Evolutionary conservation across 2,113 vertebrate genomes (phyloP).

Genomic region (Caretta caretta): DNA sequence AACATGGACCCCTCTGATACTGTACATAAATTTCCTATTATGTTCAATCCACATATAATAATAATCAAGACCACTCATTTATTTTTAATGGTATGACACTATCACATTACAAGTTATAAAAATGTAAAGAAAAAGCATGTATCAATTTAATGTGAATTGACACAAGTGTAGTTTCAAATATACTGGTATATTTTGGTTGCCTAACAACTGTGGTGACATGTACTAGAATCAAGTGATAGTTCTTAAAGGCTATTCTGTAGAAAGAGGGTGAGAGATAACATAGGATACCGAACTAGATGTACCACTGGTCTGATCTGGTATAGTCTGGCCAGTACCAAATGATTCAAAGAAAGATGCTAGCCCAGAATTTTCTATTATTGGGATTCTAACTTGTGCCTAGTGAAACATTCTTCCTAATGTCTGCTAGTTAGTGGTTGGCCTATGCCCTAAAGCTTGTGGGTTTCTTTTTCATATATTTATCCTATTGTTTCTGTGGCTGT

Average conservation of each 20-base stretch:
- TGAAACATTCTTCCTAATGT: not conserved
- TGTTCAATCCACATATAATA: conserved; percentile 5
- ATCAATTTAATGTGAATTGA: not conserved
- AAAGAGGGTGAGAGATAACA: not conserved
- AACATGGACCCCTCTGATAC: not conserved
- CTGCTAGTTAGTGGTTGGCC: not conserved
- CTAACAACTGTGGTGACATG: not conserved
- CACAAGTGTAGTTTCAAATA: not conserved
- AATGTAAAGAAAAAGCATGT: not conserved
- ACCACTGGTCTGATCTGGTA: not conserved
- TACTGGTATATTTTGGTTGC: not conserved
- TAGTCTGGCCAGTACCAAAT: not conserved
- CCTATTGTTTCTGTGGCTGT: not conserved
- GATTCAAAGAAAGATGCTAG: not conserved
- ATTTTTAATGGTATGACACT: not conserved
- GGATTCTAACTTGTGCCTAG: not conserved
- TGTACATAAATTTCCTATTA: not conserved
- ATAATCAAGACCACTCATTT: conserved; percentile 1
- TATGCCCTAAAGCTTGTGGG: not conserved
- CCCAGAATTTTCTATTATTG: not conserved
- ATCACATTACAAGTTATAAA: not conserved
- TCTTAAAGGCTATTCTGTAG: not conserved
- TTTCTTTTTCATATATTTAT: not conserved
- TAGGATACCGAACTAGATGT: not conserved
- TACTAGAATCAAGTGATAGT: not conserved